Evolutionary conservation across 1,140 invertebrate species (phyloP), one percentile per base, ranked within the genome.

Genomic region (Pentalonia nigronervosa): DNA sequence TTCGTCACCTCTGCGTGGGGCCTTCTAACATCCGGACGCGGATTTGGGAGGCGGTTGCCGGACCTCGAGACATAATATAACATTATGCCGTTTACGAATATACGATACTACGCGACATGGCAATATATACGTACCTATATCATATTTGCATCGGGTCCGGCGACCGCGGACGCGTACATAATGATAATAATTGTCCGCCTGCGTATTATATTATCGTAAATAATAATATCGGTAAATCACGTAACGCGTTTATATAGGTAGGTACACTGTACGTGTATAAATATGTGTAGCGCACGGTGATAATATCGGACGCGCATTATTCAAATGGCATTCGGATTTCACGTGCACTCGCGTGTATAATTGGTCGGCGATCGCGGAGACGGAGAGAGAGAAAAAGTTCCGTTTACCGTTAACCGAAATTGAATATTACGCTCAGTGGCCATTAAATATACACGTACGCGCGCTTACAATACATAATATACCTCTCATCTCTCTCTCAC

Each of bases 321-420:
- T 92, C 76, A 84, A 92, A 92, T 50, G 45, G 20, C 90, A 34
- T 67, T 92, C 91, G 91, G 91, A 56, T 93, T 86, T 86, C 48
- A 56, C 81, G 81, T 56, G 34, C 90, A 48, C 76, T 76, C 23
- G 11, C 45, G 90, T 48, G n/a, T 36, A 90, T 90, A 90, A 60
- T 60, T 47, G 76, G 76, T 36, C 91, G 48, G 81, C 47, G 45
- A 92, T 92, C 91, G 76, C n/a, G n/a, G 88, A 89, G 23, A 76
- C 47, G 1, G 47, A 47, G 45, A 86, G 9, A 56, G 48, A 89
- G 48, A 89, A 89, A 76, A 89, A 89, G 87, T 53, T 53, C 87
- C 48, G 87, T 92, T 50, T 56, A 56, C 91, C 91, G 91, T 92
- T 92, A 92, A 56, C 91, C 91, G 76, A 92, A 92, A 92, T 92